Conservation (phyloP, 2,797 vertebrate species). For the Falco columbarius region DNA sequence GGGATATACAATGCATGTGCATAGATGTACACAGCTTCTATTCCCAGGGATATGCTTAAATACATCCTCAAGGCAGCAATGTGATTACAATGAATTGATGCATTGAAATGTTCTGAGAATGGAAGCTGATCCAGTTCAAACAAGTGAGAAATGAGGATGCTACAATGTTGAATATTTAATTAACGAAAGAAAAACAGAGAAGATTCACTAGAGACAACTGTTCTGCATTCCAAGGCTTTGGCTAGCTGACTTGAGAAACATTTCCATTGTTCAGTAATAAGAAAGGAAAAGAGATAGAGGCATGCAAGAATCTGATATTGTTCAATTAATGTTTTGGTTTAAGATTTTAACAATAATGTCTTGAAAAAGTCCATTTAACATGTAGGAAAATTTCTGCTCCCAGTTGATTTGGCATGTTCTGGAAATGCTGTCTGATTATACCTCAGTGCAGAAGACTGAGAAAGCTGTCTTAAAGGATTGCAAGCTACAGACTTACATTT, state of each 20-base stretch:
- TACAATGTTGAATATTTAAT: slow-evolving; percentile 60
- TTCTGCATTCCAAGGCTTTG: slow-evolving; percentile 2
- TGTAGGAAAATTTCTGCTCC: not conserved
- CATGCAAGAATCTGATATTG: not conserved
- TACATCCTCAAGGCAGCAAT: slow-evolving; percentile 22
- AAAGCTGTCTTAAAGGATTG: slow-evolving; percentile 23
- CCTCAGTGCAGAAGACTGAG: not conserved
- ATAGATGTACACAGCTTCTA: not conserved
- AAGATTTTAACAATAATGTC: not conserved
- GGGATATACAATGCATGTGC: not conserved
- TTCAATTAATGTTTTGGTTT: slow-evolving; percentile 30
- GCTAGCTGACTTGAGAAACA: slow-evolving; percentile 32
- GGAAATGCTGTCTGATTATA: not conserved
- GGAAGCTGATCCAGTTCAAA: slow-evolving; percentile 64
- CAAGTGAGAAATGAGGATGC: slow-evolving; percentile 62
- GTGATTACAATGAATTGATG: slow-evolving; percentile 46
- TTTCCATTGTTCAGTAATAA: slow-evolving; percentile 27
- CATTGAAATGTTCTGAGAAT: slow-evolving; percentile 42
- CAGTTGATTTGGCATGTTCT: not conserved
- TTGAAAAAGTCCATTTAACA: not conserved
- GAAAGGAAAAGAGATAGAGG: not conserved
- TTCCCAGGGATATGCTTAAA: slow-evolving; percentile 11
- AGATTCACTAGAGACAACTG: slow-evolving; percentile 40
- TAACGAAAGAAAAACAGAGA: slow-evolving; percentile 55
- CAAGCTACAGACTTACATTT: not conserved